Evolutionary conservation across 2,797 vertebrate species (phyloP), one percentile per base, ranked within the genome.

Genomic region (Scomberomorus guttatus): DNA sequence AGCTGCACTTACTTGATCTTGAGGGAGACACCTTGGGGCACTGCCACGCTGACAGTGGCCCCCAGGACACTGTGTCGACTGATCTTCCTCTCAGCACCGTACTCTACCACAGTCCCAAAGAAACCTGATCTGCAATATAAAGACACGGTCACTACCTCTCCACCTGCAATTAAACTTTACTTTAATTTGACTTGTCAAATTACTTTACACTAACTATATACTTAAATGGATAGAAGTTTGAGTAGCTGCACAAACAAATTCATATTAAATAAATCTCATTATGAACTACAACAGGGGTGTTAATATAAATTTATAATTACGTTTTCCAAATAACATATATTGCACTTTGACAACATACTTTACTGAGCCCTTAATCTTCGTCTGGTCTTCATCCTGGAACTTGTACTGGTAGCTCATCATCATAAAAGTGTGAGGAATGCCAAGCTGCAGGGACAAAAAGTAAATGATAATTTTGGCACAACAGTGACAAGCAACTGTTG

Each of bases 401-500:
- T 99, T 99, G 94, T 99, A 98, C 89, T 99, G 98, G 81, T 98
- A 99, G 93, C 98, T 99, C 95, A 99, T 95, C 95, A 99, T 97
- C 85, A 97, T 83, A 71, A 99, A 99, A 70, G 97, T 97, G 90
- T 99, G 97, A 48, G 98, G 98, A 87, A 99, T 97, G 77, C 98
- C 98, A 67, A 99, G 95, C 98, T 99, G 95, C 76, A 85, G 60
- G 25, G 60, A 80, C 37, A 67, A 55, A 80, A 44, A 76, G 20
- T 10, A 72, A 68, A 78, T 1, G 3, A 70, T 79, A 13, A 77
- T 80, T 66, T 56, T 64, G 63, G 25, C 60, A 63, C 51, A 55
- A 44, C 17, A 3, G 4, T 59, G 72, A 85, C 55, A 67, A 70
- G 22, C 12, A 42, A 57, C 13, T n/a, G 27, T 37, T 42, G 37